phyloP scores from a whole-genome alignment of 2,888 invertebrate species.

The Ophonus ardosiacus region DNA sequence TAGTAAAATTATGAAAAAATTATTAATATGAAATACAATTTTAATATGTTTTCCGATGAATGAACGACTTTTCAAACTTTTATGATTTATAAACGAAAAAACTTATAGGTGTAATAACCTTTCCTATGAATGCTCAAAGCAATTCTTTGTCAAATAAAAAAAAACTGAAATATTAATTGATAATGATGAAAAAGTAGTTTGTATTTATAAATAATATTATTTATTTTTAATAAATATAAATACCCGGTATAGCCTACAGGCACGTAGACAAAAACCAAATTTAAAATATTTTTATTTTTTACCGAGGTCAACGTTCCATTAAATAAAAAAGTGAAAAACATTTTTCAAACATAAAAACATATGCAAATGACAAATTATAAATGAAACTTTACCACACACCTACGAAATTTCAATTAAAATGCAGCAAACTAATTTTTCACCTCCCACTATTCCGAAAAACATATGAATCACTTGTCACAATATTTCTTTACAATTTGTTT shows the following conservation, averaged over 20 bases:
- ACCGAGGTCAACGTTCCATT: background rate
- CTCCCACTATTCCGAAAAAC: background rate
- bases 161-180: background rate
- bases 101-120: too few relatives aligned
- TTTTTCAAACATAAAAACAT: background rate
- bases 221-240: background rate
- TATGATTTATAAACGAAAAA: too few relatives aligned
- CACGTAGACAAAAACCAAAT: background rate
- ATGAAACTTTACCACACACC: background rate
- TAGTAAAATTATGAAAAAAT: too few relatives aligned
- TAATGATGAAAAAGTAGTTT: background rate
- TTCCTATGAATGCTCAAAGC: too few relatives aligned
- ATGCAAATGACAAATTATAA: slow-evolving; percentile 1
- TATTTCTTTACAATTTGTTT: slow-evolving; percentile 31
- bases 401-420: slow-evolving; percentile 3
- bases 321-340: background rate
- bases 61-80: too few relatives aligned
- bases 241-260: background rate
- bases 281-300: background rate
- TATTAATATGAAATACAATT: too few relatives aligned
- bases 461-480: slow-evolving; percentile 7
- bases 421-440: background rate
- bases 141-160: background rate
- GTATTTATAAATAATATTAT: background rate
- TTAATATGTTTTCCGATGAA: too few relatives aligned